Conservation (phyloP, 1,140 invertebrate species). For the Panagrolaimus sp. region DNA sequence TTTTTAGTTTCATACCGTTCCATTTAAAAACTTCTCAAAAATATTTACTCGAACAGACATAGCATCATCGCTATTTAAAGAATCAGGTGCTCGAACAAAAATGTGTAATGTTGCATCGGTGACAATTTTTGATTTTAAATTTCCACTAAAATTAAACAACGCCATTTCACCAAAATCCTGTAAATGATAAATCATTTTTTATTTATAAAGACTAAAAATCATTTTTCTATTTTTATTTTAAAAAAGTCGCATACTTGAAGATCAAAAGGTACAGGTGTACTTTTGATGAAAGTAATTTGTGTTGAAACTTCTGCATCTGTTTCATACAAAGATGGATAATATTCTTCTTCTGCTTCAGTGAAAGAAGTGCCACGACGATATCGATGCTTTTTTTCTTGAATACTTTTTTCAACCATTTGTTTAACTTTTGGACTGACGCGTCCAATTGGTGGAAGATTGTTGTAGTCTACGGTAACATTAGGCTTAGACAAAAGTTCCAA, state of each 20-base stretch:
- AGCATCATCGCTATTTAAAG: conserved; percentile 20
- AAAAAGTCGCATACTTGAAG: not conserved
- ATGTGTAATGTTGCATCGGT: conserved; percentile 39
- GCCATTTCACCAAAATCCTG: conserved; percentile 31
- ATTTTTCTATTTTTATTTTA: not conserved
- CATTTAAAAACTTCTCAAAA: conserved; percentile 41
- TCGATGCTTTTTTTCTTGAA: conserved; percentile 36
- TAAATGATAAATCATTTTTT: conserved; percentile 15
- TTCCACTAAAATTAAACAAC: conserved; percentile 30
- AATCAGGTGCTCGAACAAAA: conserved; percentile 34
- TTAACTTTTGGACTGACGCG: conserved; percentile 36
- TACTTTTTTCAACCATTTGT: conserved; percentile 34
- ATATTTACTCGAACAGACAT: conserved; percentile 31
- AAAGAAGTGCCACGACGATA: conserved; percentile 31
- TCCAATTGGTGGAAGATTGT: conserved; percentile 29
- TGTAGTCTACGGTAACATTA: conserved; percentile 43
- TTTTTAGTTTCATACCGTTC: conserved; percentile 32
- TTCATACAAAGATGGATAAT: conserved; percentile 41
- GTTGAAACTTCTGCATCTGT: conserved; percentile 28
- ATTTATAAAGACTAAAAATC: conserved; percentile 11
- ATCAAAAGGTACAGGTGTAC: conserved; percentile 15
- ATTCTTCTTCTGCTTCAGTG: conserved; percentile 26
- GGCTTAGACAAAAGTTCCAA: conserved; percentile 41
- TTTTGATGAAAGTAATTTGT: conserved; percentile 39
- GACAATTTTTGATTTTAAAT: conserved; percentile 33